phyloP scores from a whole-genome alignment of 2,113 vertebrate genomes.

The Melanostigma gelatinosum region DNA sequence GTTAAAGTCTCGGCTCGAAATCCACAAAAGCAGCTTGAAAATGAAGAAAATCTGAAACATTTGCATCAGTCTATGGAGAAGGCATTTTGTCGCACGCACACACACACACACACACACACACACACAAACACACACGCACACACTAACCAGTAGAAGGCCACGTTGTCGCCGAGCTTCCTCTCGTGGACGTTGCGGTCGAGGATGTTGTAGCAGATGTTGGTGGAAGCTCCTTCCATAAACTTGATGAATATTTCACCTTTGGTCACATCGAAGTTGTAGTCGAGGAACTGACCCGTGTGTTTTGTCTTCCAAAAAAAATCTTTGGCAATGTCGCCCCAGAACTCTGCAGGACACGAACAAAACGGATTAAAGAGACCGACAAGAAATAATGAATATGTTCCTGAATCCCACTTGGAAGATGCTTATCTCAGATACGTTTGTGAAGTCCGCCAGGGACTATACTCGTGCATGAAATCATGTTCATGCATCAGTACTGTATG shows the following conservation, averaged over 20 bases:
- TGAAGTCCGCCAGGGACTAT: too few species aligned
- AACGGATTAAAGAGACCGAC: neutral
- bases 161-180: slow-evolving; percentile 91
- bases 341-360: slow-evolving; percentile 83
- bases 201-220: slow-evolving; percentile 98
- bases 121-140: neutral
- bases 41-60: too few species aligned
- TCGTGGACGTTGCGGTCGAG: slow-evolving; percentile 92
- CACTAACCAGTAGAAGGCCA: slow-evolving; percentile 92
- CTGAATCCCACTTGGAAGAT: neutral
- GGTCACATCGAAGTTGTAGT: slow-evolving; percentile 96
- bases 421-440: neutral
- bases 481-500: too few species aligned
- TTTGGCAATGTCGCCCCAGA: slow-evolving; percentile 92
- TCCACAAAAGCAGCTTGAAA: too few species aligned
- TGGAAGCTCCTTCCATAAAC: slow-evolving; percentile 96
- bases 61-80: too few species aligned
- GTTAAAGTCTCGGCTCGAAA: too few species aligned
- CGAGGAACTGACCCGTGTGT: slow-evolving; percentile 87
- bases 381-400: neutral
- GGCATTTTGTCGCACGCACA: neutral
- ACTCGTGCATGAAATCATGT: too few species aligned
- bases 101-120: neutral
- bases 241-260: slow-evolving; percentile 94
- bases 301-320: slow-evolving; percentile 95